Evolutionary conservation across 1,140 invertebrate genomes (phyloP).

Genomic region (Harlomillsia oculata): DNA sequence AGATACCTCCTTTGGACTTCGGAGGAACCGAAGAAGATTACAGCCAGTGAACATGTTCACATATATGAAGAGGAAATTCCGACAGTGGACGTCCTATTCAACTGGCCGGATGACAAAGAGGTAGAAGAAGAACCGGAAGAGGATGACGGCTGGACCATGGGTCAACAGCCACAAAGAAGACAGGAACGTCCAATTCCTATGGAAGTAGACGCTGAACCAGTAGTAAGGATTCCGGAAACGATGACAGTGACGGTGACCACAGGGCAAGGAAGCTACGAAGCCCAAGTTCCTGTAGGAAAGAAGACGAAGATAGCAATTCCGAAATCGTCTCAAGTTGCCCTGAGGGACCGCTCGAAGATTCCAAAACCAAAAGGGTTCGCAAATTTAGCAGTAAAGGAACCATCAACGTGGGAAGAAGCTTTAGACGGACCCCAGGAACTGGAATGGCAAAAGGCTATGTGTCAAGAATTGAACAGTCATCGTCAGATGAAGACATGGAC

Average conservation of each 20-base stretch:
- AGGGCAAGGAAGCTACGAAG: background rate
- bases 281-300: background rate
- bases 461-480: conserved; percentile 26
- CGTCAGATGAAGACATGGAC: conserved; percentile 24
- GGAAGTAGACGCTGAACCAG: background rate
- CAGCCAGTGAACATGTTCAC: conserved; percentile 27
- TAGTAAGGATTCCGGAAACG: background rate
- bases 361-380: background rate
- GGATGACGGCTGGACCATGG: background rate
- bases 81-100: no score
- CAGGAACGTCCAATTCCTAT: background rate
- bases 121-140: background rate
- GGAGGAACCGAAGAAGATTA: conserved; percentile 4
- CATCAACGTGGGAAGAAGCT: conserved; percentile 35
- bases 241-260: background rate
- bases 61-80: no score
- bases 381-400: background rate
- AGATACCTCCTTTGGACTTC: conserved; percentile 32
- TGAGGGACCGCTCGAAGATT: background rate
- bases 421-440: conserved; percentile 33
- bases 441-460: conserved; percentile 29
- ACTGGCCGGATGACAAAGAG: background rate
- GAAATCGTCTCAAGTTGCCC: background rate
- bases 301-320: background rate
- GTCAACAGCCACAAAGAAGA: background rate